phyloP scores from a whole-genome alignment of 2,888 invertebrate genomes.

The Acronicta leporina region DNA sequence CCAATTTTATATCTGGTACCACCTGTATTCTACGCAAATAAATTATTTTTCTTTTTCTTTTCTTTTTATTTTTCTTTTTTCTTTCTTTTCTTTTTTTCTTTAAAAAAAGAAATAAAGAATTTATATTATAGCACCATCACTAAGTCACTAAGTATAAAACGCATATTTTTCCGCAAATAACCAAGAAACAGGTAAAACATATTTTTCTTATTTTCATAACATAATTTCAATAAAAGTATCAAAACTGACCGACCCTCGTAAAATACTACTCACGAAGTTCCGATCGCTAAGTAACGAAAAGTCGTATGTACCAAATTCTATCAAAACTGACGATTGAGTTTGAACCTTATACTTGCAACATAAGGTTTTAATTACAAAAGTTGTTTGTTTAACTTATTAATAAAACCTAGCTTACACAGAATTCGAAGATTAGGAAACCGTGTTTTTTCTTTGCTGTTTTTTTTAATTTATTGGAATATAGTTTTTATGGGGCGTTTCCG shows the following conservation, averaged over 20 bases:
- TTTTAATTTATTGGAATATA: slow-evolving; percentile 59
- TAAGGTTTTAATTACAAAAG: slow-evolving; percentile 55
- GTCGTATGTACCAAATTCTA: slow-evolving; percentile 67
- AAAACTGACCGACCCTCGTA: slow-evolving; percentile 62
- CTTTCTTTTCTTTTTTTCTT: too few relatives aligned
- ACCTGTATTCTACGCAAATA: too few relatives aligned
- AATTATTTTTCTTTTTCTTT: too few relatives aligned
- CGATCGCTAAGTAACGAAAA: slow-evolving; percentile 68
- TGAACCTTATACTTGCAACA: slow-evolving; percentile 25
- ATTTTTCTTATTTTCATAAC: slow-evolving; percentile 18
- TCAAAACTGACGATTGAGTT: slow-evolving; percentile 45
- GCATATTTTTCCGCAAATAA: background rate
- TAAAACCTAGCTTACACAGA: slow-evolving; percentile 78
- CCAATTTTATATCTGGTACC: too few relatives aligned
- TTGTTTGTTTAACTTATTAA: slow-evolving; percentile 80
- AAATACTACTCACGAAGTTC: slow-evolving; percentile 82
- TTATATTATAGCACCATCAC: too few relatives aligned
- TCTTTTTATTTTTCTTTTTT: too few relatives aligned
- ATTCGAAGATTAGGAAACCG: slow-evolving; percentile 85
- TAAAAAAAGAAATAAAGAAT: too few relatives aligned
- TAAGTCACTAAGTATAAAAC: too few relatives aligned
- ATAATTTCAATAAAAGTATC: slow-evolving; percentile 68
- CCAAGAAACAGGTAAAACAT: background rate
- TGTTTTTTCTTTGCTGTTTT: slow-evolving; percentile 65
- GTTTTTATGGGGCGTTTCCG: slow-evolving; percentile 25